These are phyloP conservation scores for Dasyurus viverrinus DNA, from an alignment of 2,113 vertebrate species.

Conservation along the genomic window DNA sequence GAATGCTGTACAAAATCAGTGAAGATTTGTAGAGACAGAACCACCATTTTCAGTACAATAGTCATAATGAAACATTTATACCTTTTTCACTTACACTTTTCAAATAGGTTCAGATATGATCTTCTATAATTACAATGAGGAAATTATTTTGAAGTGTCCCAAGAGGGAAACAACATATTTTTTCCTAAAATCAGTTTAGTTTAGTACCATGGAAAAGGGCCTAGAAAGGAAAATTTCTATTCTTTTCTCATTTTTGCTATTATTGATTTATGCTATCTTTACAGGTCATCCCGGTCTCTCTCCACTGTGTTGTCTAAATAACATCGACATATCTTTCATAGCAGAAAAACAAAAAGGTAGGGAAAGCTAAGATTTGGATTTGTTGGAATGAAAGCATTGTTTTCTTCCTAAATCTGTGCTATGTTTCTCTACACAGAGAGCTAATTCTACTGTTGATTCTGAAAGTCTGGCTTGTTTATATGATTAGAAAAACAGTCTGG, in stretches of 20 bases:
- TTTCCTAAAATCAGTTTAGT: background rate
- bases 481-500: background rate
- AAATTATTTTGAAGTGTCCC: background rate
- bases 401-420: background rate
- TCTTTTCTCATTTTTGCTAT: background rate
- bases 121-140: background rate
- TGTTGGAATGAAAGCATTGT: background rate
- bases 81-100: background rate
- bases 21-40: background rate
- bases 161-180: background rate
- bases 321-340: background rate
- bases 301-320: background rate
- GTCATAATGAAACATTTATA: background rate
- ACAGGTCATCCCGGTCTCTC: background rate
- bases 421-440: background rate
- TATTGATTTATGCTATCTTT: background rate
- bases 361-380: background rate
- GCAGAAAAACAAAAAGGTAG: background rate
- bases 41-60: background rate
- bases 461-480: background rate
- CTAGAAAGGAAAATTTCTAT: background rate
- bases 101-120: background rate
- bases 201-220: background rate
- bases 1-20: background rate
- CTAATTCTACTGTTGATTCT: background rate